These are phyloP conservation scores for Aleiodes alternator DNA, from an alignment of 2,888 invertebrate species.

Conservation along the genomic window DNA sequence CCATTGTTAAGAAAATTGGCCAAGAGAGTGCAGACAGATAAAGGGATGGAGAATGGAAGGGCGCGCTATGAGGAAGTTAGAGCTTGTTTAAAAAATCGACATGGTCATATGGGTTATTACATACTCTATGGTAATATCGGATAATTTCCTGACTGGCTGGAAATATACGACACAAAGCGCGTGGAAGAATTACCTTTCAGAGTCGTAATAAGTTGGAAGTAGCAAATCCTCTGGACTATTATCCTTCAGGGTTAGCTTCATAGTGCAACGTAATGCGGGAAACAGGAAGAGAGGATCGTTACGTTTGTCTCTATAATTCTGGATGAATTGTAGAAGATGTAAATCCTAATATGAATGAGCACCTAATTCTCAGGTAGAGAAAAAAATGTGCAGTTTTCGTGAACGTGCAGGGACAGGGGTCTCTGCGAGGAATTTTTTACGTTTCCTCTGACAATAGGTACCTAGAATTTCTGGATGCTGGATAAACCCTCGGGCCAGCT, in stretches of 20 bases:
- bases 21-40: background rate
- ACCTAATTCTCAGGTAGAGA: too few species aligned
- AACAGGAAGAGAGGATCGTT: constrained; percentile 1
- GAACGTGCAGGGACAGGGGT: too few species aligned
- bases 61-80: too few species aligned
- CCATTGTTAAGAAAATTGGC: constrained; percentile 16
- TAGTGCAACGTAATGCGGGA: background rate
- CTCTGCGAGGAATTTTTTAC: too few species aligned
- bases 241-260: constrained; percentile 1
- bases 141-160: constrained; percentile 34
- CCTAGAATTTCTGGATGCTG: too few species aligned
- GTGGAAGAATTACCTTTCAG: constrained; percentile 16
- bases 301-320: background rate
- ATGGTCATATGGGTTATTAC: constrained; percentile 30
- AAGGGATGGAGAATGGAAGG: too few species aligned
- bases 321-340: too few species aligned
- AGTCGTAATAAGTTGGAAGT: background rate
- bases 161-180: constrained; percentile 5
- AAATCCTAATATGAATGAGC: too few species aligned
- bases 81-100: background rate
- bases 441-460: too few species aligned
- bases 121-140: constrained; percentile 33
- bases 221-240: constrained; percentile 1
- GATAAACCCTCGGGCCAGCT: too few species aligned
- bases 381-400: too few species aligned